Conservation (phyloP, 2,888 invertebrate species). For the Tachina grossa region DNA sequence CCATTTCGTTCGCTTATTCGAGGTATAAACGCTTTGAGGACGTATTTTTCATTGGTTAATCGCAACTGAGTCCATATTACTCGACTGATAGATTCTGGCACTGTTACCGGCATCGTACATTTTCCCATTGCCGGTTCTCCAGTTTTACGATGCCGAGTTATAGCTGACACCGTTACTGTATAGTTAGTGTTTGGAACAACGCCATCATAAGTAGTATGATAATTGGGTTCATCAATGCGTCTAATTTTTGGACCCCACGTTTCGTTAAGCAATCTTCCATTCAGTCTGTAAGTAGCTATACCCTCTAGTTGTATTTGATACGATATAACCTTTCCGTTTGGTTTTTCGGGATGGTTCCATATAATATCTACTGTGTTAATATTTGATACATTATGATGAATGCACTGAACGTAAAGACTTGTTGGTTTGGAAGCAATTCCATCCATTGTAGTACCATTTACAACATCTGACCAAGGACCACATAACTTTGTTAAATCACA, state of each 20-base stretch:
- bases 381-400: constrained; percentile 84
- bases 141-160: constrained; percentile 89
- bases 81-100: constrained; percentile 85
- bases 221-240: constrained; percentile 84
- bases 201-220: constrained; percentile 85
- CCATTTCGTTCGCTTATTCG: constrained; percentile 93
- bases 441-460: constrained; percentile 92
- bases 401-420: constrained; percentile 87
- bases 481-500: constrained; percentile 90
- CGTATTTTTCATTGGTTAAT: constrained; percentile 86
- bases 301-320: constrained; percentile 87
- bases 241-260: constrained; percentile 86
- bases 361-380: constrained; percentile 86
- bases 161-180: constrained; percentile 89
- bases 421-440: constrained; percentile 90
- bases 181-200: constrained; percentile 93
- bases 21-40: constrained; percentile 90
- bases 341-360: constrained; percentile 89
- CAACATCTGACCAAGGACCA: constrained; percentile 90
- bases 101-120: constrained; percentile 88
- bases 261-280: constrained; percentile 84
- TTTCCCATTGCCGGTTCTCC: constrained; percentile 86
- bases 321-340: constrained; percentile 91
- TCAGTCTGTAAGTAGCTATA: constrained; percentile 84
- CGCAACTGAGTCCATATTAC: constrained; percentile 86